Evolutionary conservation across 2,113 vertebrate genomes (phyloP).

Genomic region (Amphiprion ocellaris): DNA sequence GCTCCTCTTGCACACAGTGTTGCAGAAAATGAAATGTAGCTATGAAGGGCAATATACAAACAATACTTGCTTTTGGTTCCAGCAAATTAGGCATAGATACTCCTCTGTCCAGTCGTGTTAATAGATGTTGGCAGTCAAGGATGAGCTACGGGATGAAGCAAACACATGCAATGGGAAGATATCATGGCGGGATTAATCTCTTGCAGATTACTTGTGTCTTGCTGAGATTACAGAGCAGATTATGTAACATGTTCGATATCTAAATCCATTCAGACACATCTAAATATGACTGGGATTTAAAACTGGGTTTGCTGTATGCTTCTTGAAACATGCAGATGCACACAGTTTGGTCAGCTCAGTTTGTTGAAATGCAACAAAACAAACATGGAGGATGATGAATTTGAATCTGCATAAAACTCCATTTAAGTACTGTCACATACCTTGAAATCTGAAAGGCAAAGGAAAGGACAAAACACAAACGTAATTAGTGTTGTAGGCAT

Average conservation of each 20-base stretch:
- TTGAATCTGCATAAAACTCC: neutral
- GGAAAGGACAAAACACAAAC: neutral
- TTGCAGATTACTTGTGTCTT: conserved; percentile 1
- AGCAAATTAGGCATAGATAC: conserved; percentile 99
- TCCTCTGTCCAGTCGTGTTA: conserved; percentile 93
- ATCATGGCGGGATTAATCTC: conserved; percentile 17
- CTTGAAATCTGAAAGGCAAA: conserved; percentile 91
- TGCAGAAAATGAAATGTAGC: neutral
- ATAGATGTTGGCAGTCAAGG: conserved; percentile 89
- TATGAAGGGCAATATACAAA: conserved; percentile 20
- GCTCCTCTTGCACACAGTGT: neutral
- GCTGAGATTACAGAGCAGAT: neutral
- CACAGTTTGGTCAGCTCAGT: neutral
- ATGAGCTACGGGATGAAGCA: conserved; percentile 85
- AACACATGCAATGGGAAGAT: conserved; percentile 77
- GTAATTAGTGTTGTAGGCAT: conserved; percentile 32
- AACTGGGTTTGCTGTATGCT: neutral
- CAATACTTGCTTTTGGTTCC: conserved; percentile 97
- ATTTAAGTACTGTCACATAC: conserved; percentile 79
- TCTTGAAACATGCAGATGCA: conserved; percentile 35
- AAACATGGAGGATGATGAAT: neutral
- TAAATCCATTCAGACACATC: neutral
- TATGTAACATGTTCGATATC: neutral
- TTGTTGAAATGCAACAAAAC: neutral
- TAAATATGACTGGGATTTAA: neutral